Evolutionary conservation across 2,113 vertebrate species (phyloP).

Genomic region (Pelmatolapia mariae): DNA sequence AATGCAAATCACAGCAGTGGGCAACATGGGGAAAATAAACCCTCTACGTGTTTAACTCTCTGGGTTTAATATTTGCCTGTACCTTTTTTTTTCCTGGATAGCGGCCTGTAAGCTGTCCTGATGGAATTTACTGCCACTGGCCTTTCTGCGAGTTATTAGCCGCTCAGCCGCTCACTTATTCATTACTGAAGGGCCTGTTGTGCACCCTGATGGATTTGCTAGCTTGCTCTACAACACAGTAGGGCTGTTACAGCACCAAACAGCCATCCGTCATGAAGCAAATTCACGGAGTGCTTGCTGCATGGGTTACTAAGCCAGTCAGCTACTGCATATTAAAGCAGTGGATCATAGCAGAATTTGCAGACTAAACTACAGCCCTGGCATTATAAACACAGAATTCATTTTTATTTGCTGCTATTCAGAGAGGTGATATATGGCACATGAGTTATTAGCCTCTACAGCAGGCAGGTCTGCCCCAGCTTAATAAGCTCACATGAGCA

Average conservation of each 20-base stretch:
- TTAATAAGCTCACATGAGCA: background rate
- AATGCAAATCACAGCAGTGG: background rate
- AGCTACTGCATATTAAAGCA: background rate
- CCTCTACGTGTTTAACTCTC: background rate
- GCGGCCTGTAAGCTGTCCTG: slow-evolving; percentile 9
- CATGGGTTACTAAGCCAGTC: background rate
- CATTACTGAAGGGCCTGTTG: slow-evolving; percentile 47
- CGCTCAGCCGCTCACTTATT: slow-evolving; percentile 22
- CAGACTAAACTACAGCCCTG: background rate
- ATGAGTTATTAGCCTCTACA: background rate
- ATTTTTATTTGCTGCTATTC: slow-evolving; percentile 3
- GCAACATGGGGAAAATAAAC: background rate
- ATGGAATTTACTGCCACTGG: slow-evolving; percentile 12
- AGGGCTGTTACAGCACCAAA: background rate
- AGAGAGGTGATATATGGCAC: background rate
- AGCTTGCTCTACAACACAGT: slow-evolving; percentile 21
- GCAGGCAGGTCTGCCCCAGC: background rate
- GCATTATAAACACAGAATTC: background rate
- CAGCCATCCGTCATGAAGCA: background rate
- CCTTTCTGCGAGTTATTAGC: slow-evolving; percentile 40
- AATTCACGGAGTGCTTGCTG: background rate
- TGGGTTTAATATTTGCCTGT: slow-evolving; percentile 13
- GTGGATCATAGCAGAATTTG: background rate
- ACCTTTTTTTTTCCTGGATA: background rate
- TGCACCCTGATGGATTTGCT: slow-evolving; percentile 40